Evolutionary conservation across 1,140 invertebrate species (phyloP).

Genomic region (Lamellibrachia luymesi): DNA sequence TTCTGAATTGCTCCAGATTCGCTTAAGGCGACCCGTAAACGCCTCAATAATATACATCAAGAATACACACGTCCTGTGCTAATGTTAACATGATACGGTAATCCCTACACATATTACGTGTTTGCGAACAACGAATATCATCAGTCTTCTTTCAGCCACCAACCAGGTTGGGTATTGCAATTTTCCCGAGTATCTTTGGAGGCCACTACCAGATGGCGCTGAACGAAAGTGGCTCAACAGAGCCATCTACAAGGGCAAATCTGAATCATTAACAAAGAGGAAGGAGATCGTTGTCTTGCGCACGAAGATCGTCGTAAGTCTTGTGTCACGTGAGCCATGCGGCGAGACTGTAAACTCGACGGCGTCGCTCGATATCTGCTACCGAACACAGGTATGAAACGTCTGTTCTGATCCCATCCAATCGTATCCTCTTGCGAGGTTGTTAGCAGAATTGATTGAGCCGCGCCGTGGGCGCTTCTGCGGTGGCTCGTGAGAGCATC

Average conservation of each 20-base stretch:
- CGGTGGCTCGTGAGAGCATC: too few relatives aligned
- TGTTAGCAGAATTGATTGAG: too few relatives aligned
- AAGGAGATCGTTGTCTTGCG: slow-evolving; percentile 8
- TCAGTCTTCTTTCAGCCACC: not conserved
- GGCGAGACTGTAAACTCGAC: not conserved
- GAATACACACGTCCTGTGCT: too few relatives aligned
- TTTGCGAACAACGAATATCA: not conserved
- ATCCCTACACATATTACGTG: too few relatives aligned
- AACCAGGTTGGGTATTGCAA: slow-evolving; percentile 13
- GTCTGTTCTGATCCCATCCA: not conserved
- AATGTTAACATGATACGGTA: too few relatives aligned
- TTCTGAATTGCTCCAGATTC: too few relatives aligned
- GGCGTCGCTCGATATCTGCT: not conserved
- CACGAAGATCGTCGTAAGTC: not conserved
- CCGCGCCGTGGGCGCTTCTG: too few relatives aligned
- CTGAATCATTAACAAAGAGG: slow-evolving; percentile 13
- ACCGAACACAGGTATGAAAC: not conserved
- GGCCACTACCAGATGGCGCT: not conserved
- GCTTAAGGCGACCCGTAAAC: too few relatives aligned
- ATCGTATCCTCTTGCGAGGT: too few relatives aligned
- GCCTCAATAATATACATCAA: too few relatives aligned
- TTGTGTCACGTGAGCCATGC: not conserved
- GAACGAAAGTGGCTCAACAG: slow-evolving; percentile 24
- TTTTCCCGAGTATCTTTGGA: slow-evolving; percentile 22
- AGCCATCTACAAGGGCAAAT: slow-evolving; percentile 12